Percentiles rank a stretch among this genome's conserved stretches.
These are phyloP conservation scores for Ormyrus nitidulus DNA, from an alignment of 2,888 invertebrate species.

Conservation along the genomic window DNA sequence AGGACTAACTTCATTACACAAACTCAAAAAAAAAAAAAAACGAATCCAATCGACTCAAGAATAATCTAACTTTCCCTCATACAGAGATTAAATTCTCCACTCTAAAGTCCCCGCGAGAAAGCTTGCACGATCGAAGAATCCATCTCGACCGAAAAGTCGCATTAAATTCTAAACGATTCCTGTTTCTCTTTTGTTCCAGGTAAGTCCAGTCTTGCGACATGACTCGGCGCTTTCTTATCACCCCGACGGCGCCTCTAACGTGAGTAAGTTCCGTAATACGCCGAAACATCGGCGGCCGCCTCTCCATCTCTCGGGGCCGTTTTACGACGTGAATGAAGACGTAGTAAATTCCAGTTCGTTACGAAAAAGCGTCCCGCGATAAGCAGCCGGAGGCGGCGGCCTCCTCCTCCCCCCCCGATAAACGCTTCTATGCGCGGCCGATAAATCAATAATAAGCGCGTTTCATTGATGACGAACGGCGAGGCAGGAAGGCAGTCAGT, in stretches of 20 bases:
- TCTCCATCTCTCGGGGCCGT: neutral
- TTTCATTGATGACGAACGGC: conserved; percentile 36
- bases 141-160: no score
- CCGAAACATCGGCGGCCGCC: conserved; percentile 4
- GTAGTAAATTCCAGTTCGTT: conserved; percentile 52
- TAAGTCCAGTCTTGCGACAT: conserved; percentile 26
- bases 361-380: conserved; percentile 40
- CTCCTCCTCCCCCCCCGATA: conserved; percentile 27
- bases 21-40: no score
- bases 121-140: no score
- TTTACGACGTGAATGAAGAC: conserved; percentile 41
- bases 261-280: conserved; percentile 20
- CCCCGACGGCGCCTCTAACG: conserved; percentile 1
- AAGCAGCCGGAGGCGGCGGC: conserved; percentile 36
- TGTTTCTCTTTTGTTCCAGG: conserved; percentile 45
- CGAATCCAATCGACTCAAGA: no score
- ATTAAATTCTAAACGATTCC: no score
- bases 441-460: conserved; percentile 39
- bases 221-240: conserved; percentile 27
- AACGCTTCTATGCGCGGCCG: neutral
- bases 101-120: no score
- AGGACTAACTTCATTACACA: no score
- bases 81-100: no score
- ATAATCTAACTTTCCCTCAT: no score
- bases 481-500: no score